A percentile compares a stretch with the other conserved stretches of the same genome.
phyloP scores from a whole-genome alignment of 2,888 invertebrate species.

The Empis stercorea region DNA sequence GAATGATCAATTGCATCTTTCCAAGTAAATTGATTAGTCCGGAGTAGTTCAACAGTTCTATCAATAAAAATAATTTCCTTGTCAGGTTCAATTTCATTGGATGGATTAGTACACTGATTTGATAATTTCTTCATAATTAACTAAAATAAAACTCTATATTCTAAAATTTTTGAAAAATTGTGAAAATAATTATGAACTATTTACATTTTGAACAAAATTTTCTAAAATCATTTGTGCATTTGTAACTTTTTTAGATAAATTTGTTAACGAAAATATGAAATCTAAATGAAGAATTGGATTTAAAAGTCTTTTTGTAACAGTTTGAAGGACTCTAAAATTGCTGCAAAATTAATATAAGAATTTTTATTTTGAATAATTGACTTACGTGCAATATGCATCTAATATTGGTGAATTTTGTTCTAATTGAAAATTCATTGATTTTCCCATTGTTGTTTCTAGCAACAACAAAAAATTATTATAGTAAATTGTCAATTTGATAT shows the following conservation, averaged over 20 bases:
- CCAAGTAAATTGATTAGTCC: conserved; percentile 14
- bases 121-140: no score
- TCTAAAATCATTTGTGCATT: not conserved
- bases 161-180: no score
- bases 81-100: not conserved
- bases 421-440: not conserved
- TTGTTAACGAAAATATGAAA: not conserved
- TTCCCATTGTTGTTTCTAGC: not conserved
- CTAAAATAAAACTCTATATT: not conserved
- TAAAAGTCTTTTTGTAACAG: not conserved
- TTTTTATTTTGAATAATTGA: not conserved
- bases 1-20: conserved; percentile 18
- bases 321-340: not conserved
- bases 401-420: not conserved
- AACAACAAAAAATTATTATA: not conserved
- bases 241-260: not conserved
- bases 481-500: not conserved
- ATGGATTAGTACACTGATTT: no score
- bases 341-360: not conserved
- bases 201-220: not conserved
- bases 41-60: conserved; percentile 16
- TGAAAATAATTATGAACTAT: no score
- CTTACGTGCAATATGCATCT: not conserved
- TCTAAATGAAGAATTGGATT: not conserved
- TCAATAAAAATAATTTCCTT: conserved; percentile 14